Evolutionary conservation across 2,113 vertebrate genomes (phyloP).

Genomic region (Macaca fascicularis): T2T-MFA8v1.1 NC_088384.1:119252001-119252500

Average conservation of each 20-base stretch:
- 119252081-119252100: not conserved
- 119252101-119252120: not conserved
- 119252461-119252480: not conserved
- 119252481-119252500: not conserved
- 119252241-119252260: no score
- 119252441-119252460: not conserved
- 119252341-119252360: not conserved
- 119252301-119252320: no score
- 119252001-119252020: not conserved
- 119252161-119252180: no score
- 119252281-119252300: not conserved
- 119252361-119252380: not conserved
- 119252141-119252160: not conserved
- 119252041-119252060: not conserved
- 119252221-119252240: no score
- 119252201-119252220: no score
- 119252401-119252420: fast-evolving
- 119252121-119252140: not conserved
- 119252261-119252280: no score
- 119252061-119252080: not conserved
- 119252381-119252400: not conserved
- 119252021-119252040: not conserved
- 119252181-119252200: no score
- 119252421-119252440: not conserved
- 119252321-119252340: not conserved